Conservation (phyloP, 2,113 vertebrate species). For the Eonycteris spelaea region DNA sequence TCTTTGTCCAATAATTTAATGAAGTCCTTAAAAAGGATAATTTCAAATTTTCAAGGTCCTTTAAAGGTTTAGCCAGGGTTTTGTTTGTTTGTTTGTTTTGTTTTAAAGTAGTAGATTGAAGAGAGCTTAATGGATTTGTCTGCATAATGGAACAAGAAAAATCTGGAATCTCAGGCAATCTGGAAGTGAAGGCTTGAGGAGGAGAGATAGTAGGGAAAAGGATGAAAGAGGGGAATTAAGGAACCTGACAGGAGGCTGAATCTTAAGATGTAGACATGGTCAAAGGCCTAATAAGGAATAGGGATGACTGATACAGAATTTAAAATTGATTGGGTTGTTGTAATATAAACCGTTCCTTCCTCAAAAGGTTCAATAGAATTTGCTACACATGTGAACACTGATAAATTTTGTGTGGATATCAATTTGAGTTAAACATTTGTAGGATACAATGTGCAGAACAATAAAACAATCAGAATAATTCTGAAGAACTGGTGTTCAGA, state of each 20-base stretch:
- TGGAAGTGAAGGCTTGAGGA: neutral
- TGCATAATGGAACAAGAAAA: neutral
- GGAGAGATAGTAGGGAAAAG: neutral
- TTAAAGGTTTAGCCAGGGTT: neutral
- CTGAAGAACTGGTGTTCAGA: neutral
- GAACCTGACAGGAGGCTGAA: neutral
- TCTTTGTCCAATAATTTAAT: neutral
- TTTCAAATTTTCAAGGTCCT: neutral
- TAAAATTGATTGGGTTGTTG: constrained; percentile 5
- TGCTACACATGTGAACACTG: neutral
- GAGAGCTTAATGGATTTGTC: neutral
- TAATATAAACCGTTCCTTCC: neutral
- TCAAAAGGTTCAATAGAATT: neutral
- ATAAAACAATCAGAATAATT: neutral
- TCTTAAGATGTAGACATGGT: neutral
- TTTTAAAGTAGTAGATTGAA: neutral
- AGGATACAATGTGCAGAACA: neutral
- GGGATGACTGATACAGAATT: neutral
- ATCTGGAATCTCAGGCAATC: neutral
- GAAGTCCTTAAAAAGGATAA: constrained; percentile 30
- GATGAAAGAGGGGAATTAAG: neutral
- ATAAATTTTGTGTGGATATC: neutral
- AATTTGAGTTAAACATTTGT: constrained; percentile 15
- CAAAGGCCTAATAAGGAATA: neutral
- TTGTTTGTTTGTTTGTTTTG: neutral